Evolutionary conservation across 1,140 invertebrate species (phyloP), one percentile per base, ranked within the genome.

Genomic region (Orius laevigatus): DNA sequence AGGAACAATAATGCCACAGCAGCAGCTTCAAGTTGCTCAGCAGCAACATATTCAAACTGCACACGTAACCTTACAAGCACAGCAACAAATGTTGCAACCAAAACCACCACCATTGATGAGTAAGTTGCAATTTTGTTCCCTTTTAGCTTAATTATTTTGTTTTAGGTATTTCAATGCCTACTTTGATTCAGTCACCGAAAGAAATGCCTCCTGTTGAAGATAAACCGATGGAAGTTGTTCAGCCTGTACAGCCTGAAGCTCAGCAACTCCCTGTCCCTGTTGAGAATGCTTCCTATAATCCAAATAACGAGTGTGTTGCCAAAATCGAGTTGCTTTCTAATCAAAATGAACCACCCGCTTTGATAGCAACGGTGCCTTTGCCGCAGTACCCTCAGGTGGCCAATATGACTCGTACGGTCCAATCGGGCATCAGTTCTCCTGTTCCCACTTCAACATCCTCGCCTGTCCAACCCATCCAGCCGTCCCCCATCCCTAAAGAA

Each of bases 1-100:
- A 25, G 57, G 57, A 6, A 55, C 56, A 32, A 9, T 56, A 11
- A 48, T 56, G n/a, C 43, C 53, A n/a, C 57, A 60, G 20, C 53
- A 60, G 45, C 59, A 60, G 46, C 62, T 64, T 47, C 63, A 62
- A 53, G 59, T 62, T 49, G 41, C 31, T 16, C n/a, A 61, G 62
- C 58, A 58, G 25, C 52, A 53, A 16, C 51, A 54, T 16, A 35
- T 50, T 14, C 5, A 15, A 5, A 12, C 14, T 12, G 48, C 44
- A 19, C 46, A 49, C 4, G 48, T 54, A 19, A 25, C 25, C 3
- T 25, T 25, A 8, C 25, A 25, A 25, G 40, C 46, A 3, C 56
- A 63, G 49, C 61, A 50, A 31, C 54, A 57, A 38, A n/a, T 50
- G 5, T 11, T 52, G 1, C 51, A 50, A 32, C 50, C 49, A 16